These are phyloP conservation scores for Tachysurus vachellii DNA, from an alignment of 2,113 vertebrate species.

Conservation along the genomic window DNA sequence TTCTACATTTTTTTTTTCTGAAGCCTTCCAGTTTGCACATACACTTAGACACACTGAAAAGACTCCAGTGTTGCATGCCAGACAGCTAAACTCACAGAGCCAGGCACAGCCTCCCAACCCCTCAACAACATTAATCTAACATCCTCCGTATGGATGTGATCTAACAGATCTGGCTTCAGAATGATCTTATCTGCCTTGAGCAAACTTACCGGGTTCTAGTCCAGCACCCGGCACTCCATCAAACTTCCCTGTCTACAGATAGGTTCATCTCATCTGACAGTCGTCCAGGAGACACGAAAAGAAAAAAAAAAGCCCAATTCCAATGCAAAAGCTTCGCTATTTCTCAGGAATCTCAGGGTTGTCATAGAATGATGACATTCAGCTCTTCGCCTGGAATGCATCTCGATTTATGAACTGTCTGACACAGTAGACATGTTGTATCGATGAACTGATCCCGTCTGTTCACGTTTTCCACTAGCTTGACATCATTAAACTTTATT, in stretches of 20 bases:
- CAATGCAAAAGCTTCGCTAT: neutral
- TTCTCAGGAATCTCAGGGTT: neutral
- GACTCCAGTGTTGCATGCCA: constrained; percentile 76
- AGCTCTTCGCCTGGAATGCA: constrained; percentile 26
- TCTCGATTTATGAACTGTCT: constrained; percentile 30
- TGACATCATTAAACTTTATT: constrained; percentile 42
- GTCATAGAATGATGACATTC: constrained; percentile 31
- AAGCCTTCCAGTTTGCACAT: constrained; percentile 12
- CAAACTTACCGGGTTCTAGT: constrained; percentile 26
- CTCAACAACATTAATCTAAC: constrained; percentile 24
- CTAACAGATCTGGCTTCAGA: constrained; percentile 8
- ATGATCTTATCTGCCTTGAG: constrained; percentile 40
- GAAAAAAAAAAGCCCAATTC: constrained; percentile 15
- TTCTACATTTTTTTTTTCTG: constrained; percentile 57
- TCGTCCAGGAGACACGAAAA: constrained; percentile 25
- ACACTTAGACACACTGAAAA: constrained; percentile 64
- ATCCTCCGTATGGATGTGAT: constrained; percentile 21
- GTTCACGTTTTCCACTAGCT: constrained; percentile 29
- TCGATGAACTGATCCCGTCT: constrained; percentile 19
- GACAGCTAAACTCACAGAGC: constrained; percentile 61
- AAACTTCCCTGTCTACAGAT: constrained; percentile 12
- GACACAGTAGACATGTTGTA: constrained; percentile 37
- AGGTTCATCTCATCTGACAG: constrained; percentile 14
- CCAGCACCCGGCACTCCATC: constrained; percentile 27
- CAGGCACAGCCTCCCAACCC: neutral